phyloP scores from a whole-genome alignment of 2,113 vertebrate species.

The Trochalopteron elliotii region DNA sequence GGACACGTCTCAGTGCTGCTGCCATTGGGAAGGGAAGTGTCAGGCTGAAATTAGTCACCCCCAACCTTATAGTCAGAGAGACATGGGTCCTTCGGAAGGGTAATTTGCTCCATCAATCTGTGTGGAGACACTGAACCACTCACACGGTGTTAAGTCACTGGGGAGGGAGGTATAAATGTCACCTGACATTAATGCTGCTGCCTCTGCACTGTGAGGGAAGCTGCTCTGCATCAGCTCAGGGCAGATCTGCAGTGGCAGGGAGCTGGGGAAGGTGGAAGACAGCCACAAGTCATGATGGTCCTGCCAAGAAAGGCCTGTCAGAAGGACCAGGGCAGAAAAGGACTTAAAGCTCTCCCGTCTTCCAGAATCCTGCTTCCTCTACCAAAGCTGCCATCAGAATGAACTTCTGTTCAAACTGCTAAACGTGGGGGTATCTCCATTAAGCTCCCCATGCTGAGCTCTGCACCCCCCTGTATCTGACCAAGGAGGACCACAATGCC shows the following conservation, averaged over 20 bases:
- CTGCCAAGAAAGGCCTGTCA: not conserved
- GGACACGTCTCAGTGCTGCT: not conserved
- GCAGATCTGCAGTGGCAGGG: not conserved
- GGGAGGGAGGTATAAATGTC: not conserved
- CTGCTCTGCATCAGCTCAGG: not conserved
- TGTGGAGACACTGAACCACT: not conserved
- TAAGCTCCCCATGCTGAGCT: fast-evolving
- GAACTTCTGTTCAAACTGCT: not conserved
- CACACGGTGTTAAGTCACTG: fast-evolving
- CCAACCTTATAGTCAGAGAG: not conserved
- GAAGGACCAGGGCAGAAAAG: not conserved
- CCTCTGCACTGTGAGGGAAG: not conserved
- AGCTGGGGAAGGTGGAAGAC: fast-evolving
- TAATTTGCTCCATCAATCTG: not conserved
- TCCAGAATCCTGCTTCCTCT: not conserved
- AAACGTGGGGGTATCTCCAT: fast-evolving
- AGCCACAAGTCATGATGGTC: fast-evolving
- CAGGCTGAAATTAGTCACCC: not conserved
- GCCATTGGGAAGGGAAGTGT: not conserved
- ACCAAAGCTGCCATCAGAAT: not conserved
- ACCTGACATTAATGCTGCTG: not conserved
- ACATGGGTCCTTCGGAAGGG: not conserved
- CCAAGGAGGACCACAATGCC: fast-evolving
- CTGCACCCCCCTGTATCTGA: not conserved
- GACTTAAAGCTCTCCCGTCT: not conserved